Conservation (phyloP, 2,113 vertebrate genomes). For the Delphinapterus leucas region DNA sequence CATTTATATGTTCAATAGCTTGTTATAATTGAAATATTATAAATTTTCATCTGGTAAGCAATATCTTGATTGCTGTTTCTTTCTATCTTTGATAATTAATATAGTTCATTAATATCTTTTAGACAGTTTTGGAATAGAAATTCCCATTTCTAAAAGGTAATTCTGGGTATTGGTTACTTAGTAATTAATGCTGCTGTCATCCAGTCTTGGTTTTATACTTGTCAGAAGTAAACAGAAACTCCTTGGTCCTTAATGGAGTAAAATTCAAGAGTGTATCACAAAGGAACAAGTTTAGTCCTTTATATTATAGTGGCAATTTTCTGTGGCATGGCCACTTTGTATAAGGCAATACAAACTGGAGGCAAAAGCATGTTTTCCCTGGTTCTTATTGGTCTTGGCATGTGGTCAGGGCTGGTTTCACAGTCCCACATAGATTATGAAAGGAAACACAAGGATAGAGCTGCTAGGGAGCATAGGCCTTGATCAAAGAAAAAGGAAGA, state of each 20-base stretch:
- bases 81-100: slow-evolving; percentile 23
- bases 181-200: neutral
- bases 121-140: neutral
- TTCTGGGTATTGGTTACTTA: neutral
- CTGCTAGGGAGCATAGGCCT: neutral
- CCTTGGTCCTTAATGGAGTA: neutral
- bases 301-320: neutral
- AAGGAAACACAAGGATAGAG: neutral
- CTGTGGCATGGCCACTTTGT: neutral
- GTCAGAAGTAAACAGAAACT: slow-evolving; percentile 8
- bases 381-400: neutral
- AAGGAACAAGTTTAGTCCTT: neutral
- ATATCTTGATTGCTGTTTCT: slow-evolving; percentile 25
- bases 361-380: neutral
- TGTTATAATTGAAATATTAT: slow-evolving; percentile 35
- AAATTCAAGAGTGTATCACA: neutral
- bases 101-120: neutral
- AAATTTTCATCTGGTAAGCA: slow-evolving; percentile 8
- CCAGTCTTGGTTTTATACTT: neutral
- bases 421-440: neutral
- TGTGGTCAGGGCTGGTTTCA: neutral
- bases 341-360: neutral
- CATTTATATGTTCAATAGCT: slow-evolving; percentile 9
- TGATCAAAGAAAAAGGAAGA: neutral
- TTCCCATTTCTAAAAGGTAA: neutral